Evolutionary conservation across 2,797 vertebrate genomes (phyloP).

Genomic region (Carcharodon carcharias): DNA sequence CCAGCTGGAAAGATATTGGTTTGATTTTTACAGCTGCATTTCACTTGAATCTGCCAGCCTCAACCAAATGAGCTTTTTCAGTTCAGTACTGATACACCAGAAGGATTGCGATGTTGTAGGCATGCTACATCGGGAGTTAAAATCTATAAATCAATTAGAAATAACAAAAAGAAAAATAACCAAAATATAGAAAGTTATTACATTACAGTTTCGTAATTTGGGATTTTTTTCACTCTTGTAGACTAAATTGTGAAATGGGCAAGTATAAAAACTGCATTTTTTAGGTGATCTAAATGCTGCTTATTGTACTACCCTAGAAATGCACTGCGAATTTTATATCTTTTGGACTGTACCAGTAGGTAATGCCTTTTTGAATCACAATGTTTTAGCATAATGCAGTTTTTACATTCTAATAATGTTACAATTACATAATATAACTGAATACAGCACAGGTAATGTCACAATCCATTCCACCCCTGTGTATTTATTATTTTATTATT

Average conservation of each 20-base stretch:
- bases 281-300: not conserved
- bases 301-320: not conserved
- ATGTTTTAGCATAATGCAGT: not conserved
- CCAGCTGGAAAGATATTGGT: slow-evolving; percentile 3
- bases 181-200: not conserved
- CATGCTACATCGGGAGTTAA: not conserved
- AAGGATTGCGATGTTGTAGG: not conserved
- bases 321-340: not conserved
- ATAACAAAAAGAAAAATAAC: not conserved
- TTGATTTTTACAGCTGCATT: not conserved
- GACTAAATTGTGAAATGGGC: not conserved
- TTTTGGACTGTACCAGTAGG: not conserved
- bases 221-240: not conserved
- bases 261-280: not conserved
- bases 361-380: not conserved
- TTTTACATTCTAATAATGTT: not conserved
- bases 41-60: not conserved
- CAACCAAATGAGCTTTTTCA: not conserved
- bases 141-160: not conserved
- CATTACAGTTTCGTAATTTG: not conserved
- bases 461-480: not conserved
- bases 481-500: not conserved
- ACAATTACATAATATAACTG: not conserved
- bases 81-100: not conserved
- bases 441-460: not conserved